Evolutionary conservation across 1,140 invertebrate species (phyloP), one percentile per base, ranked within the genome.

Genomic region (Octopus sinensis): DNA sequence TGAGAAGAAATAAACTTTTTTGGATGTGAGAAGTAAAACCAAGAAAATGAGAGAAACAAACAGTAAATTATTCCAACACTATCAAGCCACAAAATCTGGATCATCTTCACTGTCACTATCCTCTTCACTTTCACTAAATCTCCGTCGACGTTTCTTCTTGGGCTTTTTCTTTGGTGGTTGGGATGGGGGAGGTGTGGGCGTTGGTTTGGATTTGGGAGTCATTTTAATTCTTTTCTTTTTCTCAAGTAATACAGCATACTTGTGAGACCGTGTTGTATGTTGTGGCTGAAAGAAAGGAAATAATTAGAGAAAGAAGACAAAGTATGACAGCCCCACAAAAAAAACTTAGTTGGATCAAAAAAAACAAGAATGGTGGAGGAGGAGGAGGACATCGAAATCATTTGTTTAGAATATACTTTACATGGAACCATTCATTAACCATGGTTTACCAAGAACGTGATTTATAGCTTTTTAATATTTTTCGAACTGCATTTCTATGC

Each of bases 71-170:
- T 73, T 13, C 68, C 13, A 73, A 13, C 68, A 73, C 30, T 13
- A 10, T 77, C 76, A 77, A 77, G 6, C 76, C 52, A 87, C 84
- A 85, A 88, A 88, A 82, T 88, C 88, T 13, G 88, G 88, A 79
- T 89, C 88, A 82, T 90, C 87, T 81, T 88, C 87, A 87, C 85
- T 85, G 79, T 88, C 87, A 81, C 86, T 82, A 54, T 84, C 86
- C 52, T 89, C 87, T 81, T 83, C 83, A 81, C 86, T 87, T 85
- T 86, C 84, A 76, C 82, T 84, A 71, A 86, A 85, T 54, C 84
- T 75, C 68, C 85, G 84, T 81, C 84, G 84, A 68, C 85, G 84
- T 76, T 87, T 87, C 78, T 88, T 88, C 82, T 83, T 80, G 76
- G 88, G 87, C 83, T 88, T 87, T 82, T 85, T 85, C 75, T 85